A percentile compares a stretch with the other conserved stretches of the same genome.
These are phyloP conservation scores for Phalacrocorax aristotelis DNA, from an alignment of 2,113 vertebrate genomes.

Conservation along the genomic window DNA sequence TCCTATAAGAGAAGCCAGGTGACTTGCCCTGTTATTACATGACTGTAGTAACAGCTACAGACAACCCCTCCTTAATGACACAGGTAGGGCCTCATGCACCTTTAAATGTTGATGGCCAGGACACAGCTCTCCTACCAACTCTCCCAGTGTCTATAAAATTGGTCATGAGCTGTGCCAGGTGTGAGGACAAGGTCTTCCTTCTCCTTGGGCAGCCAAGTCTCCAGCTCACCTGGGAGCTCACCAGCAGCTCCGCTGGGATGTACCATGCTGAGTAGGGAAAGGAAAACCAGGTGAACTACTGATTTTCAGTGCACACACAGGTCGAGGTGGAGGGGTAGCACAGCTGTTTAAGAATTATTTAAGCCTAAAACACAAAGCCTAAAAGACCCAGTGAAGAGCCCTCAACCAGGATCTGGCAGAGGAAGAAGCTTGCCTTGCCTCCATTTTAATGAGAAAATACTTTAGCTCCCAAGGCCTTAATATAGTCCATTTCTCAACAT, in stretches of 20 bases:
- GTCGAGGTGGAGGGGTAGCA: background rate
- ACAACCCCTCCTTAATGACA: background rate
- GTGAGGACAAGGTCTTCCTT: background rate
- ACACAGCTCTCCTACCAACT: background rate
- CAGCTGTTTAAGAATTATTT: background rate
- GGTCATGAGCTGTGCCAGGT: background rate
- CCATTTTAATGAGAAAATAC: background rate
- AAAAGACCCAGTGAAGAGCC: accelerated
- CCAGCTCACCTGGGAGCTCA: background rate
- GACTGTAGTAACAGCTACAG: background rate
- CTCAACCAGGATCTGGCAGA: background rate
- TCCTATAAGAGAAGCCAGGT: background rate
- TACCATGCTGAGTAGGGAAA: background rate
- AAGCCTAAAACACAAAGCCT: background rate
- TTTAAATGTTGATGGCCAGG: background rate
- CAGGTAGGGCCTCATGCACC: background rate
- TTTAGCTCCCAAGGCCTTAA: background rate
- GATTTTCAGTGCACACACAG: background rate
- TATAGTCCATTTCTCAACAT: background rate
- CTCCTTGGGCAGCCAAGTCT: background rate
- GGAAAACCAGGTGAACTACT: background rate
- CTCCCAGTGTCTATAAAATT: background rate
- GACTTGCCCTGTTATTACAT: background rate
- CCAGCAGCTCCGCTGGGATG: accelerated
- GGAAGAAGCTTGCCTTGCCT: background rate